Base-by-base conservation (phyloP, 2,888 invertebrate species). In the Eristalis pertinax region DNA sequence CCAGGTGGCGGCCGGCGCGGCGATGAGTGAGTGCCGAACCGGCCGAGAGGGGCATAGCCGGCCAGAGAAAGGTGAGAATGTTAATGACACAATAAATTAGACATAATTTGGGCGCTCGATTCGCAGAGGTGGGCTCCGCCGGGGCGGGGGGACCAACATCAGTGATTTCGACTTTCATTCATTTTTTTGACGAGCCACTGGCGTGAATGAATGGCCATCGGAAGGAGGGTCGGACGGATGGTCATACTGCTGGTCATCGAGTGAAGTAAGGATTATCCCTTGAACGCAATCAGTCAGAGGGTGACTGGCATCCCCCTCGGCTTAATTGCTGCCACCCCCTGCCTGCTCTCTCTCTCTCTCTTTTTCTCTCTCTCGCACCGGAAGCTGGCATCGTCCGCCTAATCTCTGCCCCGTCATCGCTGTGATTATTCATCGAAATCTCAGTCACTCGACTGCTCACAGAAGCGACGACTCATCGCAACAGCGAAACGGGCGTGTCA, bases 1-100 rank as follows among this genome's bases (percentile, higher is more conserved):
- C 32, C 1, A 8, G 7, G 32, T 1, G 1, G 32, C 10, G 4
- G 32, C 8, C 10, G 32, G 1, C 8, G 4, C 26, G 26, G 4
- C 26, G 26, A 26, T 26, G 26, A 26, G 26, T 26, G 26, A 26
- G 26, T 26, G 26, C 26, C 26, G 26, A 15, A 41, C n/a, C 41
- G 10, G 41, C 5, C 7, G 38, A 13, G 13, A 7, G 15, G 43
- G 15, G n/a, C n/a, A n/a, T n/a, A n/a, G n/a, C 15, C 15, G 15
- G n/a, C n/a, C 43, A n/a, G 15, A 50, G 58, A 62, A 41, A 78
- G 29, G 24, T 79, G 70, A 69, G 64, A 60, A 80, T 67, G 38
- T 73, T 80, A 81, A 74, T 68, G 74, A 81, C 26, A 38, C 62
- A 11, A 74, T 81, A 81, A 74, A 74, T 81, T 43, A 74, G 56